Percentiles rank a stretch among this genome's conserved stretches.
Evolutionary conservation across 2,113 vertebrate genomes (phyloP).

Genomic region (Myrmecobius fasciatus): DNA sequence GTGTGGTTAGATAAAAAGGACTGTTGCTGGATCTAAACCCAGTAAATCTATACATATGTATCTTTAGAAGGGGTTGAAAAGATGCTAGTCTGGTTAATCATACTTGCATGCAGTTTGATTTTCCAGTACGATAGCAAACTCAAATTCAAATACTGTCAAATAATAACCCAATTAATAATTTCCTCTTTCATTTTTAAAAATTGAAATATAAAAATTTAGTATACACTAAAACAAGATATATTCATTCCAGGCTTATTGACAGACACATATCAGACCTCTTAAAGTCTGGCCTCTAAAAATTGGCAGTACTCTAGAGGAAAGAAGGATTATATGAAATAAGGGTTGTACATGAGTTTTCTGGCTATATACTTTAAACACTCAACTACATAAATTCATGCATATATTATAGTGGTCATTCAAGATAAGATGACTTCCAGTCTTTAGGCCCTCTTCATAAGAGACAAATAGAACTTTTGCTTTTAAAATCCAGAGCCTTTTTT

Average conservation of each 20-base stretch:
- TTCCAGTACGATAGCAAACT: conserved; percentile 5
- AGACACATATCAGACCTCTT: neutral
- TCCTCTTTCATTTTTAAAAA: neutral
- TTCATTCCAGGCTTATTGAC: neutral
- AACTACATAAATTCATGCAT: neutral
- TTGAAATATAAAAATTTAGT: neutral
- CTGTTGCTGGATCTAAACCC: neutral
- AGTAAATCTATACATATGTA: neutral
- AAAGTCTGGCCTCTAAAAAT: neutral
- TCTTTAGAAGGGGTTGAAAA: neutral
- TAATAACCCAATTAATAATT: neutral
- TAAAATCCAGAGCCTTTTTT: neutral
- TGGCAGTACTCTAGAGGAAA: neutral
- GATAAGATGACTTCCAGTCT: conserved; percentile 10
- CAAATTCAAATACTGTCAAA: conserved; percentile 18
- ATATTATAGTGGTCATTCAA: neutral
- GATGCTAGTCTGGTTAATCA: neutral
- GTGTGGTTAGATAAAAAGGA: neutral
- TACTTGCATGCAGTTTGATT: neutral
- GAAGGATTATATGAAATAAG: conserved; percentile 17
- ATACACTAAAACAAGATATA: neutral
- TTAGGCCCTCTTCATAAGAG: conserved; percentile 7
- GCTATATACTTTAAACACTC: neutral
- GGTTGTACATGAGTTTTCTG: neutral
- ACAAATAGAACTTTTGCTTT: conserved; percentile 29